Base-by-base conservation (phyloP, 1,140 invertebrate species). In the Myzus persicae region DNA sequence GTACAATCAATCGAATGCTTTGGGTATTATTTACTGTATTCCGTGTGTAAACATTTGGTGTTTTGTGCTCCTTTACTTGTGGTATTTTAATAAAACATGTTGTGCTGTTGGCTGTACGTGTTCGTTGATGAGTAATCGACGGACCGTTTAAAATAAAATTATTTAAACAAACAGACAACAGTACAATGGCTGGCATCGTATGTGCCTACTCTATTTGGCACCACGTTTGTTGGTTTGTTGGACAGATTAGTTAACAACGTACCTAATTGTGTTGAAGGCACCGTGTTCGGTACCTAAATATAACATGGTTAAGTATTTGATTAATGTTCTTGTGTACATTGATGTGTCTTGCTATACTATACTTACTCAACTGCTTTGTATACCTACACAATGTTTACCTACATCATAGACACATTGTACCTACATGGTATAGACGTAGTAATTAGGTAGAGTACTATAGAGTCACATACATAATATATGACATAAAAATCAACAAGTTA, bases 161-260 rank as follows among this genome's bases (percentile, higher is more conserved):
- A 51, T 93, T 42, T 93, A 93, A 93, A 93, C 91, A 93, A 93
- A 85, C 91, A 85, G 46, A 40, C 46, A 40, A 40, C 31, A 20
- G 20, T 31, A 88, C 76, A 59, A 51, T 59, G 51, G 9, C 51
- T 11, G 59, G n/a, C 51, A 40, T 42, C 46, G 24, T 92, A 40
- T 59, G 31, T 18, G 31, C 31, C 22, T 81, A 36, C 91, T 92
- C 26, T 42, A 54, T 93, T 93, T 42, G 91, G 81, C 46, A 42
- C n/a, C 67, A 24, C 11, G 46, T 91, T 91, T 81, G 90, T 84
- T 84, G 67, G 46, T 91, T 91, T 81, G 90, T 84, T 84, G 67
- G 38, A 85, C 91, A 85, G 84, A 93, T 93, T 82, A 82, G 91
- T 85, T 24, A n/a, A 82, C 91, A 82, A 82, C 91, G 48, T 54